Percentiles rank a stretch among this genome's conserved stretches.
phyloP scores from a whole-genome alignment of 2,797 vertebrate genomes.

The Chiroxiphia lanceolata region DNA sequence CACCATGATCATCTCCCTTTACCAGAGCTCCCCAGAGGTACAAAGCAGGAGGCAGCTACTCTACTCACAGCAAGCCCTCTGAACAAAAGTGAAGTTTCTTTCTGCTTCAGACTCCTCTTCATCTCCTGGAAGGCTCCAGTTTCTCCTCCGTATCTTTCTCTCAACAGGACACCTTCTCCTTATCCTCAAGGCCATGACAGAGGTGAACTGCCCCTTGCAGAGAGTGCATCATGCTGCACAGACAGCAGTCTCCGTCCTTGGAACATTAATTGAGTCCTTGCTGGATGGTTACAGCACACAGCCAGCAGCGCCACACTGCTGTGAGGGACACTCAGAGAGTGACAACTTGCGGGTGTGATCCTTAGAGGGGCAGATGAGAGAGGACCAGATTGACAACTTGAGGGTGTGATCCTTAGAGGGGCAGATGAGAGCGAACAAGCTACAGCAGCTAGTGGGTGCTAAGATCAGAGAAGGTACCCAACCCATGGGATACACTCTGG shows the following conservation, averaged over 20 bases:
- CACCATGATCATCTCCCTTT: accelerated
- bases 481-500: not conserved
- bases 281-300: not conserved
- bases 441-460: not conserved
- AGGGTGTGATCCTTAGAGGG: not conserved
- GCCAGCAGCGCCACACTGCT: accelerated
- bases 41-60: not conserved
- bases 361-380: not conserved
- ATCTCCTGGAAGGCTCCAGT: not conserved
- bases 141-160: not conserved
- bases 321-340: too few relatives aligned
- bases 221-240: not conserved
- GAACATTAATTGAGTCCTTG: not conserved
- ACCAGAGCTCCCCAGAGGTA: not conserved
- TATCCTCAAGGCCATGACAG: not conserved
- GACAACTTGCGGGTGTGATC: accelerated
- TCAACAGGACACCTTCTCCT: not conserved
- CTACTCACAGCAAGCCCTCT: not conserved
- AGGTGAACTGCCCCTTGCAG: not conserved
- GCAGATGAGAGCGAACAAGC: not conserved
- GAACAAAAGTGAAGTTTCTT: not conserved
- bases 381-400: not conserved
- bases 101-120: not conserved
- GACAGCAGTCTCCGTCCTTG: not conserved
- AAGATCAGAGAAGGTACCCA: not conserved